Evolutionary conservation across 2,888 invertebrate genomes (phyloP).

Genomic region (Sussaba pulchella): DNA sequence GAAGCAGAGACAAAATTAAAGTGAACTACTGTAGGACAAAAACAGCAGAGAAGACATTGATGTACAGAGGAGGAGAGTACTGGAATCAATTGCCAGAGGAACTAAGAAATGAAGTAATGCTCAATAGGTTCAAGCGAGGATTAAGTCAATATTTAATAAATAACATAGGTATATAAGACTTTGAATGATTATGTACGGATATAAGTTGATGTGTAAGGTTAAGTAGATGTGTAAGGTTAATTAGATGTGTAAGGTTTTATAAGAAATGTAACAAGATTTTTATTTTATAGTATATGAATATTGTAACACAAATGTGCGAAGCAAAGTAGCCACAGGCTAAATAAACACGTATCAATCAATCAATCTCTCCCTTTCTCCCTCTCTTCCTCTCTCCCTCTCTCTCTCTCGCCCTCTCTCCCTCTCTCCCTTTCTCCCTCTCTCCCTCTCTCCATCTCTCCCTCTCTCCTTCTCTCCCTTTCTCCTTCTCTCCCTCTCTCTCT

Average conservation of each 20-base stretch:
- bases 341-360: neutral
- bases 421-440: neutral
- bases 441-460: too few species aligned
- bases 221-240: neutral
- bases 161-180: too few species aligned
- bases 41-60: conserved; percentile 1
- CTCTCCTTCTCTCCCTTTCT: too few species aligned
- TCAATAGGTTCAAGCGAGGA: neutral
- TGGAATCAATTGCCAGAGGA: neutral
- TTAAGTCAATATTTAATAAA: neutral
- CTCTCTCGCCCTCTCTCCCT: neutral
- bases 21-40: neutral
- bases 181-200: too few species aligned
- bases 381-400: neutral
- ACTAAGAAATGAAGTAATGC: neutral
- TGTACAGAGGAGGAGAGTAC: neutral
- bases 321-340: neutral
- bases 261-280: neutral
- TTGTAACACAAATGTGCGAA: neutral
- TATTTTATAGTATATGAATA: neutral
- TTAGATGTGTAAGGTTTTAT: neutral
- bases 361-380: neutral
- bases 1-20: neutral
- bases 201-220: neutral
- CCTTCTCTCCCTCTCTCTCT: too few species aligned